These are phyloP conservation scores for Leontocebus nigricollis DNA, from an alignment of 2,797 vertebrate species.

Conservation along the genomic window DNA sequence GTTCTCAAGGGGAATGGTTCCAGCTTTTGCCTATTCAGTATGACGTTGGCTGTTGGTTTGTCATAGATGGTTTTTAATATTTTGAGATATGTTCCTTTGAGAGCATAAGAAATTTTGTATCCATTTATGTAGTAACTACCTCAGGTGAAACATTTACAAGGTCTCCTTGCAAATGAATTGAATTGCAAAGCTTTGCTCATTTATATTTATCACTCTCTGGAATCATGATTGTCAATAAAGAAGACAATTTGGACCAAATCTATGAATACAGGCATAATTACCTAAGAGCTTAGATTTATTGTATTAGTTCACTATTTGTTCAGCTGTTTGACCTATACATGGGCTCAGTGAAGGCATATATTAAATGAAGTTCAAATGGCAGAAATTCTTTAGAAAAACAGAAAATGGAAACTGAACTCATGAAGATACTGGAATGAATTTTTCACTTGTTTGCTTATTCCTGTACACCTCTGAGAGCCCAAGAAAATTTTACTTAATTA, in stretches of 20 bases:
- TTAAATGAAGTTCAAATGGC: background rate
- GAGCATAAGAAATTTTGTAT: background rate
- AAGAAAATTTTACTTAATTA: background rate
- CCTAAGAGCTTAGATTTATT: background rate
- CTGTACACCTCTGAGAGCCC: background rate
- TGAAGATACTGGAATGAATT: background rate
- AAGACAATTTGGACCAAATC: slow-evolving; percentile 12
- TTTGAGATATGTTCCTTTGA: background rate
- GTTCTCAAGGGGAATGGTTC: background rate
- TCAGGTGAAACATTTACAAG: background rate
- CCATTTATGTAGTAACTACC: background rate
- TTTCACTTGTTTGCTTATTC: background rate
- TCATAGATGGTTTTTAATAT: background rate
- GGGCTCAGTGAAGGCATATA: background rate
- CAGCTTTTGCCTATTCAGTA: background rate
- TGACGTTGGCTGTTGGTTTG: background rate
- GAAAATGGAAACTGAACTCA: background rate
- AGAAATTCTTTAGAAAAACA: background rate
- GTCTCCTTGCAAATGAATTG: slow-evolving; percentile 2
- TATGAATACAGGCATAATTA: background rate
- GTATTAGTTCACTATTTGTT: background rate
- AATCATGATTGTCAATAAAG: background rate
- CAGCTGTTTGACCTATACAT: background rate
- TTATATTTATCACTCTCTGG: background rate
- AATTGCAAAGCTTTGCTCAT: slow-evolving; percentile 12